A percentile compares a stretch with the other conserved stretches of the same genome.
Conservation (phyloP, 2,797 vertebrate genomes). For the Epinephelus awoara region DNA sequence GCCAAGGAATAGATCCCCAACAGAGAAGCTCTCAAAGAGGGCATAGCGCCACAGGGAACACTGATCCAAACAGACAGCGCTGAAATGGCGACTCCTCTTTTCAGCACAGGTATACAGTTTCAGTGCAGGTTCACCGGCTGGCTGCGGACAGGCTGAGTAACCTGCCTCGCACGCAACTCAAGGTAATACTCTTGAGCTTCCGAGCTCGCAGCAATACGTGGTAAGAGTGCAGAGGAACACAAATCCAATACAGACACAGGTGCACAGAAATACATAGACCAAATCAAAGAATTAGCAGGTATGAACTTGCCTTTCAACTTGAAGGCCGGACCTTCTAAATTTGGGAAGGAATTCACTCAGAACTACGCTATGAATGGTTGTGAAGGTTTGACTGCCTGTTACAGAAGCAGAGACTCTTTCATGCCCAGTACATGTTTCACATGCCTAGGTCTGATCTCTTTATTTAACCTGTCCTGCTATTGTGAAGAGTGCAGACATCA, state of each 20-base stretch:
- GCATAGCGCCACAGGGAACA: constrained; percentile 73
- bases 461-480: constrained; percentile 5
- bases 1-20: constrained; percentile 74
- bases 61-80: constrained; percentile 76
- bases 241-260: constrained; percentile 24
- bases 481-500: constrained; percentile 8
- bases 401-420: constrained; percentile 1
- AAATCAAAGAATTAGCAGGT: constrained; percentile 29
- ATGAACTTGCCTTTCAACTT: neutral
- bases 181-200: constrained; percentile 51
- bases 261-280: constrained; percentile 12
- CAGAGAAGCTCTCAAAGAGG: constrained; percentile 75
- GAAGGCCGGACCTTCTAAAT: no score
- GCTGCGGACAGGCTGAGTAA: constrained; percentile 59
- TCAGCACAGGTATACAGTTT: constrained; percentile 79
- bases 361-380: constrained; percentile 1
- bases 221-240: constrained; percentile 35
- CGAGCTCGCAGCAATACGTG: constrained; percentile 36
- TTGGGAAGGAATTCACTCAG: neutral
- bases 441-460: neutral
- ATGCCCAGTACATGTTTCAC: neutral
- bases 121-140: constrained; percentile 64
- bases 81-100: constrained; percentile 80
- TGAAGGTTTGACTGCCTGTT: constrained; percentile 63
- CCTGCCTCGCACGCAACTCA: constrained; percentile 61